Evolutionary conservation across 2,888 invertebrate genomes (phyloP).

Genomic region (Mythimna ferrago): DNA sequence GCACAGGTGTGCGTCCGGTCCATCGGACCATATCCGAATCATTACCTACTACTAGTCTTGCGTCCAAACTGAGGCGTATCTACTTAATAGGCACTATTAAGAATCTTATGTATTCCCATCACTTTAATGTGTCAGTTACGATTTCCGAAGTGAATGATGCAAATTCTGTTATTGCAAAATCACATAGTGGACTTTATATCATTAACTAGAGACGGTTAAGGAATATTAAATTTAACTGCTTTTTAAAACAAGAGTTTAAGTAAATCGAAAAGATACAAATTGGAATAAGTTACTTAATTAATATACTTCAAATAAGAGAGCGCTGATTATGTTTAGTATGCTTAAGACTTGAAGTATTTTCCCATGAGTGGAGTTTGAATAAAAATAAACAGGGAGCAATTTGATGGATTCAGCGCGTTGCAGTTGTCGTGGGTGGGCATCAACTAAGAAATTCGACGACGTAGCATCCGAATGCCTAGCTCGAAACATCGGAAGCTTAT

Average conservation of each 20-base stretch:
- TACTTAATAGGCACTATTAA: slow-evolving; percentile 35
- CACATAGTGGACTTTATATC: neutral
- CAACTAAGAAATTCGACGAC: slow-evolving; percentile 82
- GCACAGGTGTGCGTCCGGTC: slow-evolving; percentile 89
- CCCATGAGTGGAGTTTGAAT: slow-evolving; percentile 16
- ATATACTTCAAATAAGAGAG: neutral
- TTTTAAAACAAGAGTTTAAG: neutral
- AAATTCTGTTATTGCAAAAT: slow-evolving; percentile 24
- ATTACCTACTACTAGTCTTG: slow-evolving; percentile 61
- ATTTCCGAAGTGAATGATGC: slow-evolving; percentile 3
- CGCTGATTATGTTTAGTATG: neutral
- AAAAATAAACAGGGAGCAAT: slow-evolving; percentile 21
- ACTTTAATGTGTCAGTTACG: slow-evolving; percentile 11
- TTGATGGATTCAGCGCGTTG: slow-evolving; percentile 40
- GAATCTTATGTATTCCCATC: slow-evolving; percentile 32
- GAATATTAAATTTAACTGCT: neutral
- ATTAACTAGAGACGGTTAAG: neutral
- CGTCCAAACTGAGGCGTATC: slow-evolving; percentile 48
- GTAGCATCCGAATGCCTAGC: slow-evolving; percentile 85
- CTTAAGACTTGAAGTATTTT: neutral
- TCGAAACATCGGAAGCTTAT: slow-evolving; percentile 88
- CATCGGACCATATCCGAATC: slow-evolving; percentile 81
- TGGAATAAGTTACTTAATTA: neutral
- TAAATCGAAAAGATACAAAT: neutral
- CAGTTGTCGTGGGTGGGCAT: slow-evolving; percentile 80